Conservation (phyloP, 2,888 invertebrate species). For the Scaptomyza cyrtandrae region DNA sequence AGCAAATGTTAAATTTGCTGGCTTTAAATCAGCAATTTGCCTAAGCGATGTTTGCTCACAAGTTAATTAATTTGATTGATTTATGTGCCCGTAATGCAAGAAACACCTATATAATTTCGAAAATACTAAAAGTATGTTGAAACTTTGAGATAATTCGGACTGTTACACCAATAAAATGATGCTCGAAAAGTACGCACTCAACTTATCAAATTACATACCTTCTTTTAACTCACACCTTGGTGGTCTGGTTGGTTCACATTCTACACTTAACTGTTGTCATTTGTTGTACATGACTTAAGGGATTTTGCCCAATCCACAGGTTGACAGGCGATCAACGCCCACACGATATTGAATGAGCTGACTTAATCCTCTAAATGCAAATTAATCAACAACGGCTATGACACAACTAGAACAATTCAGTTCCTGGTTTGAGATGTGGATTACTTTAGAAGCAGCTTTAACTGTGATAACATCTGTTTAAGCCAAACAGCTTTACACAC, state of each 20-base stretch:
- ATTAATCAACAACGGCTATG: background rate
- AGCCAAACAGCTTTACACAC: background rate
- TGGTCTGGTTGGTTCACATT: too few species aligned
- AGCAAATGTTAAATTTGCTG: constrained; percentile 2
- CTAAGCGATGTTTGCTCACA: constrained; percentile 14
- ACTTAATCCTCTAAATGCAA: background rate
- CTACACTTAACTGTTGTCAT: too few species aligned
- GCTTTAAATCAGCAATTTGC: constrained; percentile 17
- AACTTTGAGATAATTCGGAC: too few species aligned
- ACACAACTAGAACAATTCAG: background rate
- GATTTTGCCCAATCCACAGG: background rate
- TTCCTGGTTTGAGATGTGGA: too few species aligned
- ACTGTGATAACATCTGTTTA: background rate
- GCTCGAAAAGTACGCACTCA: too few species aligned
- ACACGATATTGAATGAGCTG: background rate
- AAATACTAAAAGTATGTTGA: too few species aligned
- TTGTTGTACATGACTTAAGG: background rate
- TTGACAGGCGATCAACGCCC: constrained; percentile 10
- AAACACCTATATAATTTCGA: too few species aligned
- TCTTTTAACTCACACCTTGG: too few species aligned
- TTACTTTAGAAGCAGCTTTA: background rate
- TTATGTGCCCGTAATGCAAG: background rate
- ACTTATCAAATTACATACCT: too few species aligned
- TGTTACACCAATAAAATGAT: too few species aligned
- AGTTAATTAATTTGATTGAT: constrained; percentile 32